phyloP scores from a whole-genome alignment of 2,797 vertebrate genomes.

The Epinephelus awoara region DNA sequence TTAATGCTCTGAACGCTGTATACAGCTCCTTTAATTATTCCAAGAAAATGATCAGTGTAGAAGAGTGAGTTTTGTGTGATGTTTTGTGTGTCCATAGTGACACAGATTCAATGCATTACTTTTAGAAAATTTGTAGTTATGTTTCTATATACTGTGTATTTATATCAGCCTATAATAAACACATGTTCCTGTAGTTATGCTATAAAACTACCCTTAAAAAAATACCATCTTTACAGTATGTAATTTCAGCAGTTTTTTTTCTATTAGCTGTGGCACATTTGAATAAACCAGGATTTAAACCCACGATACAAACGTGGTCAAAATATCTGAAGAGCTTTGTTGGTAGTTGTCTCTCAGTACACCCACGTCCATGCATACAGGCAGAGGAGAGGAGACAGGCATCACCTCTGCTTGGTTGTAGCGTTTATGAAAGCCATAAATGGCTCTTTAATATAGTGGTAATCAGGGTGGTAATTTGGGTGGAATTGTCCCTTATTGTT shows the following conservation, averaged over 20 bases:
- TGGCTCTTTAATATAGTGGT: conserved; percentile 87
- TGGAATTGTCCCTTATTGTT: conserved; percentile 88
- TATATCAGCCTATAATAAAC: not conserved
- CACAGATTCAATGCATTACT: not conserved
- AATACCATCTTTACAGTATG: conserved; percentile 1
- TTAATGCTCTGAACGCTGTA: no score
- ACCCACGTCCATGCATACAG: conserved; percentile 52
- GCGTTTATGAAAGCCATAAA: conserved; percentile 87
- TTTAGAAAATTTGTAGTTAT: not conserved
- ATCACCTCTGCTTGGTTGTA: conserved; percentile 82
- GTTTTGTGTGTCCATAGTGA: not conserved
- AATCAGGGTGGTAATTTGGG: conserved; percentile 88
- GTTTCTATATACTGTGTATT: not conserved
- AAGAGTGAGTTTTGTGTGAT: not conserved
- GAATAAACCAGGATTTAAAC: conserved; percentile 21
- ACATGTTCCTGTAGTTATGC: conserved; percentile 2
- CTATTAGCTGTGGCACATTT: conserved; percentile 21
- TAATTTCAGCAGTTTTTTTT: not conserved
- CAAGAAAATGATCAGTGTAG: not conserved
- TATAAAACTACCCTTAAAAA: conserved; percentile 1
- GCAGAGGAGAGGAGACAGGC: conserved; percentile 81
- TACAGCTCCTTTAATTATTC: not conserved
- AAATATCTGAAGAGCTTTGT: conserved; percentile 17
- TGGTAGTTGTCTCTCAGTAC: conserved; percentile 22
- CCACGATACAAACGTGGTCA: conserved; percentile 6